Conservation (phyloP, 2,888 invertebrate species). For the Pyralis farinalis region DNA sequence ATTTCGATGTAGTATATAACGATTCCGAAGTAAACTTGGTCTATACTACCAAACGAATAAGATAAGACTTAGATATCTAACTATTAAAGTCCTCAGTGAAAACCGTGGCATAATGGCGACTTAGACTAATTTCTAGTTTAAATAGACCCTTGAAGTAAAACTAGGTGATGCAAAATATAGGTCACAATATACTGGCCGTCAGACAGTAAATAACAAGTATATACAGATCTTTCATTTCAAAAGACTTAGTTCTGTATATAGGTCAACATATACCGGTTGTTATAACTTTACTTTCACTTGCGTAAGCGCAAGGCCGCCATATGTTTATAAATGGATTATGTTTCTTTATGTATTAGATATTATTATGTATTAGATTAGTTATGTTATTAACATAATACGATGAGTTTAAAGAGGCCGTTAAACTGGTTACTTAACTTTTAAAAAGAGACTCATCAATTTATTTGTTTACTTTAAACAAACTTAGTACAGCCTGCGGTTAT, state of each 20-base stretch:
- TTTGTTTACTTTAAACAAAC: too few relatives aligned
- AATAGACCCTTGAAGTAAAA: slow-evolving; percentile 2
- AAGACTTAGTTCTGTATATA: not conserved
- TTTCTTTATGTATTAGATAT: slow-evolving; percentile 9
- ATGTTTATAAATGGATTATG: not conserved
- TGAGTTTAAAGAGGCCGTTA: not conserved
- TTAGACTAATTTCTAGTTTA: too few relatives aligned
- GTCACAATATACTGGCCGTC: slow-evolving; percentile 5
- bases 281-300: not conserved
- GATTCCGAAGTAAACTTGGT: too few relatives aligned
- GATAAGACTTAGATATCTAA: too few relatives aligned
- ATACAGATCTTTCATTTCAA: not conserved
- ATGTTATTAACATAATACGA: not conserved
- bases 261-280: not conserved
- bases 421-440: too few relatives aligned
- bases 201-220: not conserved
- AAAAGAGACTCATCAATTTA: too few relatives aligned
- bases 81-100: too few relatives aligned
- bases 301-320: not conserved
- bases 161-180: slow-evolving; percentile 1
- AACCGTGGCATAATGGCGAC: too few relatives aligned
- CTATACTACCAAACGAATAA: too few relatives aligned
- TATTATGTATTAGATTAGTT: slow-evolving; percentile 2
- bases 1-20: too few relatives aligned
- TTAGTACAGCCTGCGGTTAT: too few relatives aligned